A percentile compares a stretch with the other conserved stretches of the same genome.
Evolutionary conservation across 2,797 vertebrate species (phyloP).

Genomic region (Austrolebias charrua): DNA sequence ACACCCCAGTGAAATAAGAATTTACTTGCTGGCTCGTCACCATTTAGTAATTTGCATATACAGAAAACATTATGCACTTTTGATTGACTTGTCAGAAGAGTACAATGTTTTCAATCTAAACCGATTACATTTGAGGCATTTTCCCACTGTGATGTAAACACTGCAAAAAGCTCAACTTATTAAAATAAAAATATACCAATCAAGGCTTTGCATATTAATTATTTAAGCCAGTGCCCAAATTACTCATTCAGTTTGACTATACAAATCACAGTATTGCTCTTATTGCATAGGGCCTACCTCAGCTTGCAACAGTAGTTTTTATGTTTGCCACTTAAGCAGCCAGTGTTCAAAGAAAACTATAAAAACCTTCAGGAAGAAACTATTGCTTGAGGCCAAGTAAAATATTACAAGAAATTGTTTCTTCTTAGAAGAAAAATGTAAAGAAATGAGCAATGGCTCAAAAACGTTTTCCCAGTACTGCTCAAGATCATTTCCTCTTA

Average conservation of each 20-base stretch:
- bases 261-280: not conserved
- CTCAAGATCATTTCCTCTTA: too few relatives aligned
- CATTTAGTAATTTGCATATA: too few relatives aligned
- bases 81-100: too few relatives aligned
- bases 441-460: not conserved
- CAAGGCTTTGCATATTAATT: not conserved
- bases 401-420: not conserved
- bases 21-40: too few relatives aligned
- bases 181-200: conserved; percentile 15
- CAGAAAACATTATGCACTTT: too few relatives aligned
- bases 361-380: not conserved
- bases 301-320: not conserved
- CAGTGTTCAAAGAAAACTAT: not conserved
- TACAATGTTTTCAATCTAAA: not conserved
- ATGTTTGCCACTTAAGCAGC: not conserved
- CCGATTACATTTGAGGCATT: not conserved
- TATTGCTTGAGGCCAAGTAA: not conserved
- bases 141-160: conserved; percentile 9
- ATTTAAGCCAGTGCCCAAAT: not conserved
- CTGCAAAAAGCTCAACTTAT: conserved; percentile 10
- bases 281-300: not conserved
- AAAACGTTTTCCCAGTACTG: not conserved
- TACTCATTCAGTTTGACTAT: not conserved
- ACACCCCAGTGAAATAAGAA: too few relatives aligned
- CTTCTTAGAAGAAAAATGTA: not conserved